These are phyloP conservation scores for Rhinoptilus africanus DNA, from an alignment of 2,113 vertebrate species.

Conservation along the genomic window DNA sequence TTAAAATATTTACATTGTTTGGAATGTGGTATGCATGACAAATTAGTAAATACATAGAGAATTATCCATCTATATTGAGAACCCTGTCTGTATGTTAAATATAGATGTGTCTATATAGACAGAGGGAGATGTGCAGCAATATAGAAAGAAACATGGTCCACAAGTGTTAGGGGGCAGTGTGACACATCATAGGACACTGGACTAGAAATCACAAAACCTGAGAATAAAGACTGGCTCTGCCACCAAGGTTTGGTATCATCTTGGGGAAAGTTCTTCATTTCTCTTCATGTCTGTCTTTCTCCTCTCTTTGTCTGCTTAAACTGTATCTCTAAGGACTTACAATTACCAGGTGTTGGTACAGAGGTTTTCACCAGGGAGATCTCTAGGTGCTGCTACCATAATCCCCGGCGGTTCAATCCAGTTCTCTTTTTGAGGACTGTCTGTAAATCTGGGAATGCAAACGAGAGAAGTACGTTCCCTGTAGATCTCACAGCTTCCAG, in stretches of 20 bases:
- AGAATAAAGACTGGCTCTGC: neutral
- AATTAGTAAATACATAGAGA: neutral
- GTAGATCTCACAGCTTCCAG: constrained; percentile 35
- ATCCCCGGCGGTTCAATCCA: neutral
- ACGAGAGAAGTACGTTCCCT: neutral
- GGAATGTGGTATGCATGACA: neutral
- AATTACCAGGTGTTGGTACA: neutral
- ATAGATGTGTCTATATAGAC: neutral
- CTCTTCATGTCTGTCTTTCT: neutral
- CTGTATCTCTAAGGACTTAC: neutral
- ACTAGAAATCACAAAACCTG: neutral
- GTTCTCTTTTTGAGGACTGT: neutral
- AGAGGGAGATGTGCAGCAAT: neutral
- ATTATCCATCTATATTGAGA: neutral
- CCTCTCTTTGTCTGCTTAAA: neutral
- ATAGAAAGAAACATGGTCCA: neutral
- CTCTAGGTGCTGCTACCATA: neutral
- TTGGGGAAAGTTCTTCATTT: neutral
- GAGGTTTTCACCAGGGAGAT: neutral
- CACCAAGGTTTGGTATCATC: neutral
- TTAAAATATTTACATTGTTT: constrained; percentile 24
- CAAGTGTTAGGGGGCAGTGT: neutral
- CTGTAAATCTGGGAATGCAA: neutral
- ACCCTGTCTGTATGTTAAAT: neutral
- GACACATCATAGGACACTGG: neutral